phyloP scores from a whole-genome alignment of 2,113 vertebrate species.

The Acrocephalus arundinaceus region DNA sequence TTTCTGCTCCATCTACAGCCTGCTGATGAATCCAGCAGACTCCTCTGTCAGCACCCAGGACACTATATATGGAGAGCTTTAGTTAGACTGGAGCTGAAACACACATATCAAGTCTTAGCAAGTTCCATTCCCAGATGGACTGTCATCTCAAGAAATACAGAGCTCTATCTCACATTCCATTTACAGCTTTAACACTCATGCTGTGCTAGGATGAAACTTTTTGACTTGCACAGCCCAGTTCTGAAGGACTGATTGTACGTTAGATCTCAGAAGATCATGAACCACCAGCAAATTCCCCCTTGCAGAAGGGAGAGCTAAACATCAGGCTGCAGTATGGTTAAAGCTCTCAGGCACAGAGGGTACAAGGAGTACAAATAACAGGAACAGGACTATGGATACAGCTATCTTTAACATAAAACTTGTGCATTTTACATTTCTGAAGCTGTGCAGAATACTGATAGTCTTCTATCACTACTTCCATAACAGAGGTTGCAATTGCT shows the following conservation, averaged over 20 bases:
- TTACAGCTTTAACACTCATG: neutral
- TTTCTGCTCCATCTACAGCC: neutral
- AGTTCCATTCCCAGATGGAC: neutral
- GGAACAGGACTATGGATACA: neutral
- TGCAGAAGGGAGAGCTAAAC: neutral
- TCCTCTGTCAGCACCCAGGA: neutral
- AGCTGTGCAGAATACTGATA: neutral
- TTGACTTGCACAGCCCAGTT: neutral
- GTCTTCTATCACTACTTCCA: neutral
- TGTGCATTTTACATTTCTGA: neutral
- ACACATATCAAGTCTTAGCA: neutral
- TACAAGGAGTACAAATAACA: neutral
- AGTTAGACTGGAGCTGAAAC: neutral
- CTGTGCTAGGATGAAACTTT: neutral
- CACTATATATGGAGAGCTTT: neutral
- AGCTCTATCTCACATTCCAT: neutral
- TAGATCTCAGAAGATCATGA: neutral
- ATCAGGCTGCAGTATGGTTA: neutral
- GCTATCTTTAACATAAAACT: neutral
- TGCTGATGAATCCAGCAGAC: neutral
- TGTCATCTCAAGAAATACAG: neutral
- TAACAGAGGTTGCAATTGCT: neutral
- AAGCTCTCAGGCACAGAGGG: neutral
- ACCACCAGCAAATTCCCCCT: neutral
- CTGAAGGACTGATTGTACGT: accelerated